Percentiles rank a stretch among this genome's conserved stretches.
Evolutionary conservation across 1,140 invertebrate species (phyloP).

Genomic region (Anastrepha obliqua): DNA sequence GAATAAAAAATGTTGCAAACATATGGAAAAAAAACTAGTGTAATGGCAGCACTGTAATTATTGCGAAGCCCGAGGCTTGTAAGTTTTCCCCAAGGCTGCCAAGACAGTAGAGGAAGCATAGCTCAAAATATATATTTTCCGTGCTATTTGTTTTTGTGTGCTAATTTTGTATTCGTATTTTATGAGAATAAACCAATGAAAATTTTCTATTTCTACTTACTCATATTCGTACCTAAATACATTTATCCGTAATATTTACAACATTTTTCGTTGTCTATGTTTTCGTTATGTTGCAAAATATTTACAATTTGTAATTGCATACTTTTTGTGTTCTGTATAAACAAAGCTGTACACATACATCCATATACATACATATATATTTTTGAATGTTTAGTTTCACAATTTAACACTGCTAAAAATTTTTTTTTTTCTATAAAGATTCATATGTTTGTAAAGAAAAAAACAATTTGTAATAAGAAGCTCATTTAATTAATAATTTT

Average conservation of each 20-base stretch:
- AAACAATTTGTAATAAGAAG: not conserved
- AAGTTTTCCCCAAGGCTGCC: not conserved
- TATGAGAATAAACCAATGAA: slow-evolving; percentile 15
- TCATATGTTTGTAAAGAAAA: too few species aligned
- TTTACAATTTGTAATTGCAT: slow-evolving; percentile 52
- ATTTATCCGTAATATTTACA: slow-evolving; percentile 48
- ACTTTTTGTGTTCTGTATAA: slow-evolving; percentile 37
- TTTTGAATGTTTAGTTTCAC: slow-evolving; percentile 46
- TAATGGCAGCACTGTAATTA: too few species aligned
- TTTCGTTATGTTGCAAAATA: slow-evolving; percentile 5
- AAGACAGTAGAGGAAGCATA: not conserved
- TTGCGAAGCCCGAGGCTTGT: too few species aligned
- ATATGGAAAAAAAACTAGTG: too few species aligned
- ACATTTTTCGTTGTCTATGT: not conserved
- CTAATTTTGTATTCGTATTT: slow-evolving; percentile 72
- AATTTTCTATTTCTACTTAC: slow-evolving; percentile 22
- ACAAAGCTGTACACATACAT: not conserved
- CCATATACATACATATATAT: slow-evolving; percentile 44
- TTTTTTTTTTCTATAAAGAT: slow-evolving; percentile 13
- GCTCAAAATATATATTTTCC: slow-evolving; percentile 61
- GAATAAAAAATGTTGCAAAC: not conserved
- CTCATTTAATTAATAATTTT: not conserved
- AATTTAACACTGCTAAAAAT: slow-evolving; percentile 14
- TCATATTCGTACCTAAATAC: not conserved
- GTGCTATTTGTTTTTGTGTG: slow-evolving; percentile 69